These are phyloP conservation scores for Crocidura indochinensis DNA, from an alignment of 2,797 vertebrate species.

Conservation along the genomic window DNA sequence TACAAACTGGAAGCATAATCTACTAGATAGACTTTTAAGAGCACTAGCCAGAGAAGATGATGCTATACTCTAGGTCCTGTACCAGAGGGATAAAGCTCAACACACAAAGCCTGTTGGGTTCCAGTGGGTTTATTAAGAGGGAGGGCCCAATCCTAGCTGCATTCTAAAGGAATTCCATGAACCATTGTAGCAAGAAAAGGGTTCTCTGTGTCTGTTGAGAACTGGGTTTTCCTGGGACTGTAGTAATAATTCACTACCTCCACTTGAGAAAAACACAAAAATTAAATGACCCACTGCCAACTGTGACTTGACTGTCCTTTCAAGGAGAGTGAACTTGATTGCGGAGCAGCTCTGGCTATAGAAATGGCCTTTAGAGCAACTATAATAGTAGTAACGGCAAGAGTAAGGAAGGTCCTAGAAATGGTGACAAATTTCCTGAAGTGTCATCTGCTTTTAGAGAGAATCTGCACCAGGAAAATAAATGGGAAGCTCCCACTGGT, in stretches of 20 bases:
- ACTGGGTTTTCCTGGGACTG: neutral
- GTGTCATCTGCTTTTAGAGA: slow-evolving; percentile 30
- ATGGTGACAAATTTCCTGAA: slow-evolving; percentile 8
- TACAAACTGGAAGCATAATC: neutral
- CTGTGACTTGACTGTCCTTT: neutral
- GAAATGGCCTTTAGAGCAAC: neutral
- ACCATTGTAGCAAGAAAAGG: neutral
- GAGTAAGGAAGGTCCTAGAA: neutral
- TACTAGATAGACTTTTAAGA: neutral
- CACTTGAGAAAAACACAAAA: neutral
- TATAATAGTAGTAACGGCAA: neutral
- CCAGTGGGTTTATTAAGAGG: neutral
- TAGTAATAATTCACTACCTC: slow-evolving; percentile 3
- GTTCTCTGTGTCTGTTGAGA: neutral
- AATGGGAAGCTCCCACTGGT: slow-evolving; percentile 12
- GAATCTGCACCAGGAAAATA: slow-evolving; percentile 41
- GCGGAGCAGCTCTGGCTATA: neutral
- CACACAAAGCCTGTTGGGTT: neutral
- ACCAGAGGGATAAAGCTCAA: neutral
- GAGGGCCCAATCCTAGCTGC: neutral
- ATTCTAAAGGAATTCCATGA: neutral
- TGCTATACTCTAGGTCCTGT: neutral
- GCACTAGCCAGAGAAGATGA: neutral
- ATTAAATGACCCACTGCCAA: neutral
- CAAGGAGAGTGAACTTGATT: neutral